Conservation (phyloP, 2,797 vertebrate genomes). For the Linurgus olivaceus region DNA sequence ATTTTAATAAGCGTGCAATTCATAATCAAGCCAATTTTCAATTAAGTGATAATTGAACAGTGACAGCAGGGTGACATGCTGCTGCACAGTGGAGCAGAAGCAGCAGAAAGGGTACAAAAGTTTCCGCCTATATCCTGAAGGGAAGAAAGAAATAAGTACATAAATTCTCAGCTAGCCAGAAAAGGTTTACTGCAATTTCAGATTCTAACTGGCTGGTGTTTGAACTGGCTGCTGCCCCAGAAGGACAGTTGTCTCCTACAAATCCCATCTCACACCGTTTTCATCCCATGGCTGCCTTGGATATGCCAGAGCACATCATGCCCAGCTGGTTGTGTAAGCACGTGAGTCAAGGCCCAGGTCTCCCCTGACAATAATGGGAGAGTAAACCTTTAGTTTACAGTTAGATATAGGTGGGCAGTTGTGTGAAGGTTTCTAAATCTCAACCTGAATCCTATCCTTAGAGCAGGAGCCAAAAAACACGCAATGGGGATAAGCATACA, state of each 20-base stretch:
- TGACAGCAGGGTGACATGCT: not conserved
- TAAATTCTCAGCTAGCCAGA: not conserved
- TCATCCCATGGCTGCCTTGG: not conserved
- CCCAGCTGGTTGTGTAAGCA: not conserved
- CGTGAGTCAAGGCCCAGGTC: not conserved
- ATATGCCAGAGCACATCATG: not conserved
- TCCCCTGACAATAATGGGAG: rapidly evolving
- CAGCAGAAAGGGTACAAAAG: not conserved
- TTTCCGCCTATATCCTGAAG: not conserved
- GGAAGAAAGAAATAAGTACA: not conserved
- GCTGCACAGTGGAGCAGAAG: not conserved
- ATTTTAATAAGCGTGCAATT: conserved; percentile 34
- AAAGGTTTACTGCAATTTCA: not conserved
- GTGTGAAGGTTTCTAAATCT: not conserved
- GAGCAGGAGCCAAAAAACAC: not conserved
- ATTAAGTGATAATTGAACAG: conserved; percentile 15
- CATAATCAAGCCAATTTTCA: conserved; percentile 47
- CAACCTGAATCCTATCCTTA: not conserved
- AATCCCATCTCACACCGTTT: not conserved
- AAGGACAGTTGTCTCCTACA: not conserved
- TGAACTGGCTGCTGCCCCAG: not conserved
- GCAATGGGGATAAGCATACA: not conserved
- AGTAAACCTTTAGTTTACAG: not conserved
- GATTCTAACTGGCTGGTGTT: not conserved
- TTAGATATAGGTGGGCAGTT: not conserved